Percentiles rank a stretch among this genome's conserved stretches.
Evolutionary conservation across 2,797 vertebrate genomes (phyloP).

Genomic region (Phalloptychus januarius): DNA sequence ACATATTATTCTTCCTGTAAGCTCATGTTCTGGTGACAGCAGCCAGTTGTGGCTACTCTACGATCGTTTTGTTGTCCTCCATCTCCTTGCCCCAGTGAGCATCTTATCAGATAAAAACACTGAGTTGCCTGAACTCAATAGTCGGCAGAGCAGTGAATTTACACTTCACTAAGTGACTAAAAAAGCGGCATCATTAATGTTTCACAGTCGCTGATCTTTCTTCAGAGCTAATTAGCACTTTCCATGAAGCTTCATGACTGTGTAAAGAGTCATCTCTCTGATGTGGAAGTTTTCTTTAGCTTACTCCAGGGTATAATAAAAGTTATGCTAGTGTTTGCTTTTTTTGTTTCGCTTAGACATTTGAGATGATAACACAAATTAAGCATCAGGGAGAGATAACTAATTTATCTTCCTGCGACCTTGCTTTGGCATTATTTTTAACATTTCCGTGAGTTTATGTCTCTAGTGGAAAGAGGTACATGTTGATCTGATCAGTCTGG

Average conservation of each 20-base stretch:
- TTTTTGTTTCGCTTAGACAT: neutral
- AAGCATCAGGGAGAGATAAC: neutral
- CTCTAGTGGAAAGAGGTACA: neutral
- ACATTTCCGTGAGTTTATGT: neutral
- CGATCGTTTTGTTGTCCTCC: neutral
- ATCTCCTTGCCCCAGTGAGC: neutral
- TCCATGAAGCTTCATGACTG: constrained; percentile 5
- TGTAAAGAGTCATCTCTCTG: neutral
- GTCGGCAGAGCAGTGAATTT: neutral
- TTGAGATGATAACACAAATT: neutral
- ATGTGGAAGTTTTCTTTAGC: neutral
- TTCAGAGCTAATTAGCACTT: constrained; percentile 1
- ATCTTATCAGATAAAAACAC: neutral
- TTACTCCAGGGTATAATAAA: neutral
- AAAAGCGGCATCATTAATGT: constrained; percentile 9
- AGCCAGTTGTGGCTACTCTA: neutral
- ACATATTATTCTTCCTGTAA: neutral
- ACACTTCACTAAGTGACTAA: constrained; percentile 2
- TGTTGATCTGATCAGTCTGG: neutral
- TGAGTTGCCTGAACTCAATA: neutral
- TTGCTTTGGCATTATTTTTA: neutral
- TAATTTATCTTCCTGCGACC: neutral
- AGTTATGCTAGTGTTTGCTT: neutral
- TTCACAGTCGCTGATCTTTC: constrained; percentile 9
- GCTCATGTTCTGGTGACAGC: neutral